Percentiles rank a stretch among this genome's conserved stretches.
Evolutionary conservation across 1,140 invertebrate species (phyloP).

Genomic region (Drosophila trapezifrons): DNA sequence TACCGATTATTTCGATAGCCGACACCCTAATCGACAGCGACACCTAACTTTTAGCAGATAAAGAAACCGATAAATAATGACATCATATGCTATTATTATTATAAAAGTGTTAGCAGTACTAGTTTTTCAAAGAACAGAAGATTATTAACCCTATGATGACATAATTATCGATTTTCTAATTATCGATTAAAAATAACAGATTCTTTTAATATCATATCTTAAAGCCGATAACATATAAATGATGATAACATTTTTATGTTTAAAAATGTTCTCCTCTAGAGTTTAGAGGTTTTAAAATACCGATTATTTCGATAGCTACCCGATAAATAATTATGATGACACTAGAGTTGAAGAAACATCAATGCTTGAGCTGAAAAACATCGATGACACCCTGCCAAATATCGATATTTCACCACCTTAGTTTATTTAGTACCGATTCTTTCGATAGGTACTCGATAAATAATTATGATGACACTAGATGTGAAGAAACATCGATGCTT

Average conservation of each 20-base stretch:
- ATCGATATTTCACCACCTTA: too few relatives aligned
- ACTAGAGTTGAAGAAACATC: too few relatives aligned
- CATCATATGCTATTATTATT: background rate
- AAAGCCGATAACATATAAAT: background rate
- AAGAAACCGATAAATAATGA: slow-evolving; percentile 10
- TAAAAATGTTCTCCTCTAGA: too few relatives aligned
- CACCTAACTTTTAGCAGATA: slow-evolving; percentile 4
- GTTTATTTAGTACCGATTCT: too few relatives aligned
- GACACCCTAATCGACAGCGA: slow-evolving; percentile 1
- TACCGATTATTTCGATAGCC: slow-evolving; percentile 29
- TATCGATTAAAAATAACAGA: background rate
- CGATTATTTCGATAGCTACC: background rate
- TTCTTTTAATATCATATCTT: background rate
- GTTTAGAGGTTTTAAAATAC: too few relatives aligned
- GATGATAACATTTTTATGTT: background rate
- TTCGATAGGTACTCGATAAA: background rate
- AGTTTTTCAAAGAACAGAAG: background rate
- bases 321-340: background rate
- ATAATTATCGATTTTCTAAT: background rate
- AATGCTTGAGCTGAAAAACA: too few relatives aligned
- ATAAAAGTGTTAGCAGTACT: background rate
- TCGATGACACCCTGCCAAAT: too few relatives aligned
- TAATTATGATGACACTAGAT: too few relatives aligned
- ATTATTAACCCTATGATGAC: background rate
- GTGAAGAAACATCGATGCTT: too few relatives aligned